A percentile compares a stretch with the other conserved stretches of the same genome.
phyloP scores from a whole-genome alignment of 2,797 vertebrate genomes.

The Siniperca obscura region DNA sequence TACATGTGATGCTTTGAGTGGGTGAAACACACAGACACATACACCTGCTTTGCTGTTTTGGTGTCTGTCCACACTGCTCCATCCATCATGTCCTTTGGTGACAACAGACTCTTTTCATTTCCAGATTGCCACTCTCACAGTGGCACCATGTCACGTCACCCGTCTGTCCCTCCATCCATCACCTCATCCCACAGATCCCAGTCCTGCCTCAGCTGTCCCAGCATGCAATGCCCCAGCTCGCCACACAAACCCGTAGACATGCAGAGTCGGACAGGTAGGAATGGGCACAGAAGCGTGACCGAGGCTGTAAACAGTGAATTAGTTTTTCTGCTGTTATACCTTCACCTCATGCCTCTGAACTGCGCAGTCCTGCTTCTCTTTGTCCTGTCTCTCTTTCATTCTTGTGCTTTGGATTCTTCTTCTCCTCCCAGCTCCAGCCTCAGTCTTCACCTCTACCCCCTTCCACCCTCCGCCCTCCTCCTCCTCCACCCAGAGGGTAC shows the following conservation, averaged over 20 bases:
- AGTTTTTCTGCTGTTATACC: neutral
- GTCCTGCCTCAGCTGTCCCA: conserved; percentile 79
- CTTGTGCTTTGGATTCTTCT: conserved; percentile 11
- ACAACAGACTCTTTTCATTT: conserved; percentile 49
- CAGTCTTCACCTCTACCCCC: conserved; percentile 65
- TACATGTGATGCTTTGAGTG: neutral
- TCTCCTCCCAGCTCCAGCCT: conserved; percentile 50
- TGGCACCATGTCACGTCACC: conserved; percentile 61
- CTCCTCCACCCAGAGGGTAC: conserved; percentile 62
- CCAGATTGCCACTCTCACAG: conserved; percentile 78
- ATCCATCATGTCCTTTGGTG: neutral
- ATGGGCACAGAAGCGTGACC: neutral
- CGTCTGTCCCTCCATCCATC: conserved; percentile 79
- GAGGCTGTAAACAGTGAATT: too few relatives aligned
- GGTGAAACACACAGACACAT: neutral
- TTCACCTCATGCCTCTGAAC: neutral
- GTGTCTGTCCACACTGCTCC: neutral
- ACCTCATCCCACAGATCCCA: conserved; percentile 77
- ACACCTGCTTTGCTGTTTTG: neutral
- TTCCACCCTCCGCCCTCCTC: conserved; percentile 40
- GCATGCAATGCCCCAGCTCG: conserved; percentile 71
- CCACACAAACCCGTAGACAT: conserved; percentile 66
- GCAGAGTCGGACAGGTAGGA: conserved; percentile 82
- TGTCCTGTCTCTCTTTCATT: conserved; percentile 9
- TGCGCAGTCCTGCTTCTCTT: neutral